Evolutionary conservation across 2,113 vertebrate genomes (phyloP).

Genomic region (Mustela nigripes): DNA sequence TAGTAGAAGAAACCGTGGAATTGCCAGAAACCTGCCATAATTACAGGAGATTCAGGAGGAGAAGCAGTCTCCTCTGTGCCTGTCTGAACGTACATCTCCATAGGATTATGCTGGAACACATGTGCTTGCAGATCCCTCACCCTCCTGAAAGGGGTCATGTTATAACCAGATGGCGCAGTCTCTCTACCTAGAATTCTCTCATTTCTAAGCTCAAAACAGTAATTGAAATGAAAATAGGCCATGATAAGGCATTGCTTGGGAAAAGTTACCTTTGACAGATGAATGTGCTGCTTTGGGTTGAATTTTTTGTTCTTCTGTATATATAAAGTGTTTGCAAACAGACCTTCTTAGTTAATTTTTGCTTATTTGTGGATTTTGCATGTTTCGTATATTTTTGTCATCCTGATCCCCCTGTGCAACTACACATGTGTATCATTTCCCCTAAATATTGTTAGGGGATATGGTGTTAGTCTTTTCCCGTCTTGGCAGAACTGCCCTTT

Average conservation of each 20-base stretch:
- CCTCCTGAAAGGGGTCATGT: not conserved
- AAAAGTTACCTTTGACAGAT: not conserved
- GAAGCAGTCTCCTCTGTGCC: not conserved
- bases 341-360: not conserved
- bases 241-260: not conserved
- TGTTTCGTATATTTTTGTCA: not conserved
- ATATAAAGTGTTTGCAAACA: not conserved
- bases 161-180: too few species aligned
- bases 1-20: not conserved
- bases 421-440: not conserved
- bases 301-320: not conserved
- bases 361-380: not conserved
- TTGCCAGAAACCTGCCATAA: not conserved
- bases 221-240: not conserved
- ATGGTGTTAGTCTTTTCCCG: not conserved
- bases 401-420: not conserved
- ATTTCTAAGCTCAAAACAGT: not conserved
- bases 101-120: not conserved
- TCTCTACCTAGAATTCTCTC: not conserved
- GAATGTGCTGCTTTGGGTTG: not conserved
- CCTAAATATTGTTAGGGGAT: not conserved
- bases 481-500: not conserved
- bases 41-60: not conserved
- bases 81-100: not conserved
- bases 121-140: not conserved